Conservation (phyloP, 2,888 invertebrate genomes). For the Leucophora obtusa region DNA sequence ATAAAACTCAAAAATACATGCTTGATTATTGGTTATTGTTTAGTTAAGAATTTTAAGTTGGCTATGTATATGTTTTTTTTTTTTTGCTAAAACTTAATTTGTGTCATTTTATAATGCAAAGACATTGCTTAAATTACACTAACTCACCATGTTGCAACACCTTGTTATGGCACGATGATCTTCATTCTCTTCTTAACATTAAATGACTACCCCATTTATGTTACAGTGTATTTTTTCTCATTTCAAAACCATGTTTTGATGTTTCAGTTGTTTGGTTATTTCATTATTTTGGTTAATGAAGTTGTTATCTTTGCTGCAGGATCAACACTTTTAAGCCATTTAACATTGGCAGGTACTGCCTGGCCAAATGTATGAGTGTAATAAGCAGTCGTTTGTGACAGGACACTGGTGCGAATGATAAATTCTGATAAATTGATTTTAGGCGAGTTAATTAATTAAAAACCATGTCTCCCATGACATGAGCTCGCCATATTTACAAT, state of each 20-base stretch:
- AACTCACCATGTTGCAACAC: slow-evolving; percentile 63
- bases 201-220: slow-evolving; percentile 44
- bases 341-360: slow-evolving; percentile 33
- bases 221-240: slow-evolving; percentile 8
- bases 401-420: slow-evolving; percentile 67
- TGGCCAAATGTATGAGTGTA: slow-evolving; percentile 34
- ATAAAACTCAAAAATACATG: neutral
- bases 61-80: neutral
- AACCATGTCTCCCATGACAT: slow-evolving; percentile 59
- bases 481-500: slow-evolving; percentile 23
- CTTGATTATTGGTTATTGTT: slow-evolving; percentile 44
- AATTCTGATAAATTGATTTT: slow-evolving; percentile 67
- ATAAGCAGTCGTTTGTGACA: slow-evolving; percentile 63
- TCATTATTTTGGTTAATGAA: slow-evolving; percentile 66
- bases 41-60: slow-evolving; percentile 45
- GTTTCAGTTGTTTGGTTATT: slow-evolving; percentile 55
- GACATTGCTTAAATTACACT: slow-evolving; percentile 8
- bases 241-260: slow-evolving; percentile 62
- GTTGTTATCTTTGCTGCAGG: slow-evolving; percentile 66
- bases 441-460: slow-evolving; percentile 67
- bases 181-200: slow-evolving; percentile 11
- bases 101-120: slow-evolving; percentile 29
- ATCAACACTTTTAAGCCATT: slow-evolving; percentile 65
- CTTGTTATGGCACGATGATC: slow-evolving; percentile 45
- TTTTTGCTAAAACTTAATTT: slow-evolving; percentile 21